Evolutionary conservation across 2,797 vertebrate species (phyloP), one percentile per base, ranked within the genome.

Genomic region (Lacerta viridis): DNA sequence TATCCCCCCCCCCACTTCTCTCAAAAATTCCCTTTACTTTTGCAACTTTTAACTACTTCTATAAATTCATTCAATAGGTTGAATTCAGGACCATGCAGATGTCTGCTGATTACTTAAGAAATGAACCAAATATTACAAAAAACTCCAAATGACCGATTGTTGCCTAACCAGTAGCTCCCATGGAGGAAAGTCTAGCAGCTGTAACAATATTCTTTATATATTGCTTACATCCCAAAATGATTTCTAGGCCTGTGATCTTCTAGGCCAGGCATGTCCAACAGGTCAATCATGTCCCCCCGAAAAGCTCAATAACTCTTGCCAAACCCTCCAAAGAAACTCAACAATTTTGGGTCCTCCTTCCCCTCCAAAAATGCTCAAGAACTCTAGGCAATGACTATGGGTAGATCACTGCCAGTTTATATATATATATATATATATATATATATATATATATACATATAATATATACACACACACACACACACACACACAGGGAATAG

Each of bases 1-100:
- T 89, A 91, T 90, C 29, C 89, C 59, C 93, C 80, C 17, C 18
- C 0, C 74, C 91, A 93, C 71, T 91, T 93, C 89, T 88, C 1
- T 0, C 80, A 94, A 91, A 55, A 86, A 78, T 87, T 82, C 81
- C 80, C 50, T 94, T 95, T 89, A 93, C 87, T 71, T 11, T 84
- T 76, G n/a, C 29, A 87, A 75, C 89, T 93, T 92, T 91, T 64
- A 90, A 87, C 91, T 93, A 90, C 92, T 94, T 92, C 91, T 93
- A 93, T 69, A 94, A 93, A 94, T 95, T 94, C 92, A 80, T 6
- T 10, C 18, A 61, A 36, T 81, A 86, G 17, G 41, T 68, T 66
- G 64, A 13, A 55, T 66, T 74, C 69, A 29, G n/a, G 55, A 90
- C 7, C 83, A 88, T 43, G 76, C 33, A 50, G 64, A 88, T 78